phyloP scores from a whole-genome alignment of 2,113 vertebrate species.

The Rhinoptilus africanus region DNA sequence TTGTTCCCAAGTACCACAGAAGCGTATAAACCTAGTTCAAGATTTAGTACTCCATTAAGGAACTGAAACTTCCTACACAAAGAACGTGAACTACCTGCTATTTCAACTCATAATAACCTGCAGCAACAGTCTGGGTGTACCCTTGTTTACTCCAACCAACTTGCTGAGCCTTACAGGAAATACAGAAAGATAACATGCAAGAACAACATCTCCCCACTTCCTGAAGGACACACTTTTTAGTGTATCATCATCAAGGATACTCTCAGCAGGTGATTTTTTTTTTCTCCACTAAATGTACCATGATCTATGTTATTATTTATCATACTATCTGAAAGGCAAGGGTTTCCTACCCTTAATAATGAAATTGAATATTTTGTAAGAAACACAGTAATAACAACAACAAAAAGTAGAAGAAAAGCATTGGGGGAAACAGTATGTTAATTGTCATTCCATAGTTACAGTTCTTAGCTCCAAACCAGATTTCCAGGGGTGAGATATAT shows the following conservation, averaged over 20 bases:
- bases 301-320: not conserved
- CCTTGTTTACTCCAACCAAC: constrained; percentile 8
- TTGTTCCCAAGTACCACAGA: not conserved
- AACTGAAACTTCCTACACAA: not conserved
- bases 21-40: not conserved
- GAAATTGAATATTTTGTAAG: not conserved
- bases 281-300: not conserved
- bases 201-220: not conserved
- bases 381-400: not conserved
- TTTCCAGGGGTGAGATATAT: not conserved
- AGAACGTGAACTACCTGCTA: not conserved
- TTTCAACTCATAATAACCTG: not conserved
- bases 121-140: not conserved
- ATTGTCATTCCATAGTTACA: not conserved
- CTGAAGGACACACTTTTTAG: not conserved
- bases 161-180: constrained; percentile 23
- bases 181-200: not conserved
- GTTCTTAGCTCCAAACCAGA: not conserved
- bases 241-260: not conserved
- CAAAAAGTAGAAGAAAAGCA: not conserved
- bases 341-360: not conserved
- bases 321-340: not conserved
- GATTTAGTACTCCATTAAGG: not conserved
- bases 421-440: not conserved
- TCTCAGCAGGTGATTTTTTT: not conserved